A percentile compares a stretch with the other conserved stretches of the same genome.
phyloP scores from a whole-genome alignment of 2,797 vertebrate species.

The Spondyliosoma cantharus region DNA sequence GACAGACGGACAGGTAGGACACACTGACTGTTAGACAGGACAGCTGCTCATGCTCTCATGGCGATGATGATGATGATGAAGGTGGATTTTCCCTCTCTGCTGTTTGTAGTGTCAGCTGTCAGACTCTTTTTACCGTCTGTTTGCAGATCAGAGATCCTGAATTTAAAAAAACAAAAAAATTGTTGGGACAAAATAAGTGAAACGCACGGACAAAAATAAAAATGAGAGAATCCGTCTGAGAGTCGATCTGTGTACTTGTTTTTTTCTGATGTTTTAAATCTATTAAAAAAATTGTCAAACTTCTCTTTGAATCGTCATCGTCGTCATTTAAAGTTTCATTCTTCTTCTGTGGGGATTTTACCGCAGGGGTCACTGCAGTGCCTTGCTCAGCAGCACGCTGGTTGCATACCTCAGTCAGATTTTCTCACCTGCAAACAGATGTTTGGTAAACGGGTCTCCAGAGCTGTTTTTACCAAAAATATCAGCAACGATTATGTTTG shows the following conservation, averaged over 20 bases:
- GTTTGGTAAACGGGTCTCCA: slow-evolving; percentile 67
- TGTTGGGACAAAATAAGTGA: slow-evolving; percentile 62
- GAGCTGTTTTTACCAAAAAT: slow-evolving; percentile 28
- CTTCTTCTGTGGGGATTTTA: slow-evolving; percentile 55
- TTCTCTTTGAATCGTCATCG: slow-evolving; percentile 77
- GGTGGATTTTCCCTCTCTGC: slow-evolving; percentile 73
- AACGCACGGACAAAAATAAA: slow-evolving; percentile 68
- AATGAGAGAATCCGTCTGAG: slow-evolving; percentile 31
- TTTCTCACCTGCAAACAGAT: slow-evolving; percentile 89
- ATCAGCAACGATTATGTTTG: background rate
- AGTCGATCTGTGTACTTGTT: slow-evolving; percentile 83
- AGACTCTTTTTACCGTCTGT: slow-evolving; percentile 88
- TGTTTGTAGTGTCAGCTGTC: slow-evolving; percentile 61
- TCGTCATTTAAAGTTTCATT: slow-evolving; percentile 77
- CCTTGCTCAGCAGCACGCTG: slow-evolving; percentile 29
- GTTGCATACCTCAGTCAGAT: slow-evolving; percentile 55
- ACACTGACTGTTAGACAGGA: slow-evolving; percentile 59
- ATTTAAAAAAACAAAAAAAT: slow-evolving; percentile 31
- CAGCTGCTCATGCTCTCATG: slow-evolving; percentile 21
- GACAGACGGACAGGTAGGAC: slow-evolving; percentile 55
- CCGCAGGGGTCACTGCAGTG: slow-evolving; percentile 1
- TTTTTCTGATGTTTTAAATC: slow-evolving; percentile 85
- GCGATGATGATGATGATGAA: slow-evolving; percentile 68
- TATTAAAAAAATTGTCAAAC: slow-evolving; percentile 93
- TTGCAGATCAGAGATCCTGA: slow-evolving; percentile 96